phyloP scores from a whole-genome alignment of 2,113 vertebrate genomes.

The Edolisoma coerulescens region DNA sequence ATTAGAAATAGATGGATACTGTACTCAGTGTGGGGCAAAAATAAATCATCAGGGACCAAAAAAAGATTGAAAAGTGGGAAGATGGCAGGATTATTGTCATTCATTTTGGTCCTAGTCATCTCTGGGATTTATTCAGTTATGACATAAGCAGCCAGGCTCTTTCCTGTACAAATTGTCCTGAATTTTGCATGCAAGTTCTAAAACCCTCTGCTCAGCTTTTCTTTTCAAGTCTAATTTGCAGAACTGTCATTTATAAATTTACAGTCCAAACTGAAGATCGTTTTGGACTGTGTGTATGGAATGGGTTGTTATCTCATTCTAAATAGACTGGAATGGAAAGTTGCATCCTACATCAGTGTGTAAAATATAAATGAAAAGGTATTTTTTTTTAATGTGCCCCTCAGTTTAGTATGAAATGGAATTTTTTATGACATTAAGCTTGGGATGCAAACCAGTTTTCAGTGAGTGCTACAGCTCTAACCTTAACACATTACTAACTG shows the following conservation, averaged over 20 bases:
- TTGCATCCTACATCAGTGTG: background rate
- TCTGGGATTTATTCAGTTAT: background rate
- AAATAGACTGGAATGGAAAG: constrained; percentile 24
- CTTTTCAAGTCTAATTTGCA: constrained; percentile 26
- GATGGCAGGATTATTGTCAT: background rate
- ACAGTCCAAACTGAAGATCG: background rate
- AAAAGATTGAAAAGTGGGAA: background rate
- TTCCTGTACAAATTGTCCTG: constrained; percentile 19
- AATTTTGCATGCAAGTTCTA: constrained; percentile 21
- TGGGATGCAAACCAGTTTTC: background rate
- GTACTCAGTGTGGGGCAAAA: background rate
- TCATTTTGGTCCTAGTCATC: background rate
- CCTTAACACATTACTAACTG: background rate
- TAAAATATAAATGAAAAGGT: background rate
- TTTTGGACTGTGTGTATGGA: background rate
- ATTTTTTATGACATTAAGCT: constrained; percentile 2
- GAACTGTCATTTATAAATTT: constrained; percentile 47
- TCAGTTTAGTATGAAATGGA: constrained; percentile 19
- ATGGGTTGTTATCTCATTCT: background rate
- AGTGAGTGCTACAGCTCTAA: background rate
- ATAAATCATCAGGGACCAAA: background rate
- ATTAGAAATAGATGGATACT: background rate
- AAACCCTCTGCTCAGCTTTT: constrained; percentile 11
- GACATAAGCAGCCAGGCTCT: background rate
- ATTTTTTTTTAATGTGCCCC: background rate